A percentile compares a stretch with the other conserved stretches of the same genome.
phyloP scores from a whole-genome alignment of 2,797 vertebrate genomes.

The Labroides dimidiatus region DNA sequence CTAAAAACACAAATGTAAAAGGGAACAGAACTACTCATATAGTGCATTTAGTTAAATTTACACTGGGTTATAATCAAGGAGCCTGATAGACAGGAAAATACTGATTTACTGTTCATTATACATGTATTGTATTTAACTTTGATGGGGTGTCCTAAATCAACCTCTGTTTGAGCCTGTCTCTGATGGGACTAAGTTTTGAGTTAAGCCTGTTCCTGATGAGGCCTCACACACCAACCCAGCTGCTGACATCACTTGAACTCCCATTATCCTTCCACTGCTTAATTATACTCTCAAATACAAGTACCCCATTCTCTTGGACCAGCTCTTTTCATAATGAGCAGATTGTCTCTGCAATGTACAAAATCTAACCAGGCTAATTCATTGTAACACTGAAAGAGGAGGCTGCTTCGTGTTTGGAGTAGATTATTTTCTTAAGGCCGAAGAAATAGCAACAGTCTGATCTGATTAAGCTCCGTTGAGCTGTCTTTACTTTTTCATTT shows the following conservation, averaged over 20 bases:
- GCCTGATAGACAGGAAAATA: too few relatives aligned
- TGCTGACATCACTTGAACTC: conserved; percentile 26
- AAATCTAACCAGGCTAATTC: conserved; percentile 11
- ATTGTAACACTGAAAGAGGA: conserved; percentile 17
- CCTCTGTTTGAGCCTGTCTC: too few relatives aligned
- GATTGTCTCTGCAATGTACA: conserved; percentile 27
- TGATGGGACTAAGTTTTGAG: too few relatives aligned
- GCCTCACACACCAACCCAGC: conserved; percentile 28
- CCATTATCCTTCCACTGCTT: conserved; percentile 25
- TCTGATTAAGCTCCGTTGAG: not conserved
- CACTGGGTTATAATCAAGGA: too few relatives aligned
- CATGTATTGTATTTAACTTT: too few relatives aligned
- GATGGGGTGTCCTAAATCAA: too few relatives aligned
- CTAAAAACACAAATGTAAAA: too few relatives aligned
- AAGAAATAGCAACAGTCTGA: not conserved
- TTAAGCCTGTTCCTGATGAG: too few relatives aligned
- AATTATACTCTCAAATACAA: conserved; percentile 20
- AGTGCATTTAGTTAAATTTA: too few relatives aligned
- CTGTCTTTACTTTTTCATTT: too few relatives aligned
- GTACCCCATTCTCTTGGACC: conserved; percentile 15
- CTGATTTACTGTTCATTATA: too few relatives aligned
- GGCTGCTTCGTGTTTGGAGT: conserved; percentile 4
- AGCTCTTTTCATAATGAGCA: conserved; percentile 13
- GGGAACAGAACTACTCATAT: too few relatives aligned
- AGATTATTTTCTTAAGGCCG: conserved; percentile 16